phyloP scores from a whole-genome alignment of 2,113 vertebrate species.

The Mesocricetus auratus region DNA sequence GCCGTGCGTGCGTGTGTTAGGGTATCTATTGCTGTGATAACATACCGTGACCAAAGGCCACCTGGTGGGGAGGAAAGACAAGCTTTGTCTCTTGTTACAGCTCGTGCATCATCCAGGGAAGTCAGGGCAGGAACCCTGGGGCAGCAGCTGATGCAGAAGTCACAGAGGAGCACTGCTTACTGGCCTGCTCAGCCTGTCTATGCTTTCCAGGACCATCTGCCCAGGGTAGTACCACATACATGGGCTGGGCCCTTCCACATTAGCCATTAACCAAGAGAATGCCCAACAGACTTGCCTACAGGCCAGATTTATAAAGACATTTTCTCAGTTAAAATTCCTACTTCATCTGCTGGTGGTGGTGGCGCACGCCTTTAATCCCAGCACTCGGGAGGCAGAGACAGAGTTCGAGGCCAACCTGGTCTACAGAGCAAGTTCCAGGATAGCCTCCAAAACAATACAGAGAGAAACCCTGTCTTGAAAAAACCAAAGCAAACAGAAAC shows the following conservation, averaged over 20 bases:
- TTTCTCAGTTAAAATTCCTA: neutral
- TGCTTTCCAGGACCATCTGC: neutral
- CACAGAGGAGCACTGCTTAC: neutral
- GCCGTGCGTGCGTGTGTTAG: neutral
- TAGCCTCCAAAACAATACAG: neutral
- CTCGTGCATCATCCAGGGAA: neutral
- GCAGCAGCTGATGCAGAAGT: neutral
- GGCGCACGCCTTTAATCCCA: too few species aligned
- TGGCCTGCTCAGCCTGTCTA: neutral
- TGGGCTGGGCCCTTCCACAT: neutral
- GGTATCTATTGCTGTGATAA: neutral
- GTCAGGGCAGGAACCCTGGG: neutral
- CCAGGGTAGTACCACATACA: neutral
- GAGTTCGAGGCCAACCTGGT: neutral
- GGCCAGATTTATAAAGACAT: neutral
- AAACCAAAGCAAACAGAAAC: neutral
- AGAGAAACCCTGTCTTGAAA: neutral
- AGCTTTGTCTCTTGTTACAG: neutral
- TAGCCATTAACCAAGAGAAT: neutral
- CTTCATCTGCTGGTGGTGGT: neutral
- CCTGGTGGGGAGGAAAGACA: neutral
- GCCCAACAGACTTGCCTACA: neutral
- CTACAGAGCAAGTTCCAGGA: neutral
- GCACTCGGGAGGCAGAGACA: neutral
- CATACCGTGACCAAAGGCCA: neutral